These are phyloP conservation scores for Syngnathus scovelli DNA, from an alignment of 2,113 vertebrate genomes.

Conservation along the genomic window DNA sequence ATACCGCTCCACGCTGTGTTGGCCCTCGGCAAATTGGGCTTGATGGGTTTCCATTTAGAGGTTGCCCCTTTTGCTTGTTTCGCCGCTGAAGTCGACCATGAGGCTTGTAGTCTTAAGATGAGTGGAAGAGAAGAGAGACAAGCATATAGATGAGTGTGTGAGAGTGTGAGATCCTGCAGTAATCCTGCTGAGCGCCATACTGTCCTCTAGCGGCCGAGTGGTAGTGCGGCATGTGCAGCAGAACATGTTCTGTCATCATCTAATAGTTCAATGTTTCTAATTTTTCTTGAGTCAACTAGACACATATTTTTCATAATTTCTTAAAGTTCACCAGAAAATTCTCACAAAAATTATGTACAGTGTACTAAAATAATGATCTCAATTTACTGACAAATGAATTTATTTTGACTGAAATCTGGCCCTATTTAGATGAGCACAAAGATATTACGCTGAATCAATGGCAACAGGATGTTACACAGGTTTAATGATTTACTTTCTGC, in stretches of 20 bases:
- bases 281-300: neutral
- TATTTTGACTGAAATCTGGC: neutral
- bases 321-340: neutral
- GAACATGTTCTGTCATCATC: neutral
- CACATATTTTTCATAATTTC: neutral
- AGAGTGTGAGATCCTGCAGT: constrained; percentile 29
- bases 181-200: constrained; percentile 55
- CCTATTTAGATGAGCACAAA: neutral
- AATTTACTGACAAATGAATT: neutral
- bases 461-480: neutral
- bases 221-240: constrained; percentile 23
- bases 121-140: neutral
- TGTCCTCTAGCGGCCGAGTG: constrained; percentile 65
- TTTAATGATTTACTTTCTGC: neutral
- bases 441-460: neutral
- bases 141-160: neutral
- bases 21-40: constrained; percentile 5
- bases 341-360: neutral
- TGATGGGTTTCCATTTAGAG: constrained; percentile 8
- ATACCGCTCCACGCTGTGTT: neutral
- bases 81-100: neutral
- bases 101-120: neutral
- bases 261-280: neutral
- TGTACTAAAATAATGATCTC: neutral
- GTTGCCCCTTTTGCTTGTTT: constrained; percentile 9